Conservation (phyloP, 2,113 vertebrate species). For the Cyanoderma ruficeps region DNA sequence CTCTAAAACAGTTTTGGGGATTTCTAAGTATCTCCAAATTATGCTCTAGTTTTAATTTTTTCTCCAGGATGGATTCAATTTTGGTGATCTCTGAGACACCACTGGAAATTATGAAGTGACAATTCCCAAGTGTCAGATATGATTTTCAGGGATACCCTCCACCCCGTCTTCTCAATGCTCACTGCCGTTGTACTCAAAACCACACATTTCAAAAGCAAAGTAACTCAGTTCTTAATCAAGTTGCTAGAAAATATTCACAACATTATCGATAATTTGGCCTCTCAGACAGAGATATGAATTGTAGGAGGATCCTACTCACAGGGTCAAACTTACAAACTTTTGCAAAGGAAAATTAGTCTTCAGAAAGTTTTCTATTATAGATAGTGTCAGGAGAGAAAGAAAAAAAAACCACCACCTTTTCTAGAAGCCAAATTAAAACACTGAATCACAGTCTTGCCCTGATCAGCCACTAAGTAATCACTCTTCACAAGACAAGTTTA, state of each 20-base stretch:
- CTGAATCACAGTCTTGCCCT: background rate
- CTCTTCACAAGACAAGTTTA: background rate
- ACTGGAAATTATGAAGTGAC: background rate
- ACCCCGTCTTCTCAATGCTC: fast-evolving
- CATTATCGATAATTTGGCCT: background rate
- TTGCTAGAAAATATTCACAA: background rate
- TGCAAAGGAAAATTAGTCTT: background rate
- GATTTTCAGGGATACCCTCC: background rate
- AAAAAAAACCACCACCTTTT: background rate
- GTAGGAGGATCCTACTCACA: background rate
- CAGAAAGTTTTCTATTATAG: background rate
- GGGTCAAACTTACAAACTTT: background rate
- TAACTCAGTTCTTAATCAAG: background rate
- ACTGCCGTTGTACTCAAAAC: background rate
- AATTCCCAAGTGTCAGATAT: background rate
- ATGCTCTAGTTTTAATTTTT: background rate
- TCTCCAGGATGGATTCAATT: background rate
- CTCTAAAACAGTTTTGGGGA: background rate
- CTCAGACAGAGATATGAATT: background rate
- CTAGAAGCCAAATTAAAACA: background rate
- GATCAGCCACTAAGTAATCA: background rate
- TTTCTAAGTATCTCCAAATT: background rate
- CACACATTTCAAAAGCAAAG: background rate
- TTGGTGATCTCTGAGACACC: background rate
- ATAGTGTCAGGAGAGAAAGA: fast-evolving